These are phyloP conservation scores for Brenthis daphne DNA, from an alignment of 2,888 invertebrate genomes.

Conservation along the genomic window DNA sequence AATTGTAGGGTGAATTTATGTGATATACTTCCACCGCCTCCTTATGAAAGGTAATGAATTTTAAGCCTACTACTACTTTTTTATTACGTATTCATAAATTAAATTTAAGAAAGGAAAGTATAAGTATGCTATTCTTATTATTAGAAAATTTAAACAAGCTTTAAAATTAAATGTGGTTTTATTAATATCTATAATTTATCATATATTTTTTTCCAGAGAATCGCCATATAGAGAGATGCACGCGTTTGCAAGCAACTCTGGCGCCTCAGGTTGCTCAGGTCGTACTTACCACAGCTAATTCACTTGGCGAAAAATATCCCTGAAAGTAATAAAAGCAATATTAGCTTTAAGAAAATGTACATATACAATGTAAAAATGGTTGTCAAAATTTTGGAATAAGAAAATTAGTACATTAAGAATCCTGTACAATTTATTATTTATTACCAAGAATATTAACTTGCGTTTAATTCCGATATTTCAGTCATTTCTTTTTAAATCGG, in stretches of 20 bases:
- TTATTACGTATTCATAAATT: neutral
- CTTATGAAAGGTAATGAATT: conserved; percentile 68
- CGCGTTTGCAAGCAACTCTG: conserved; percentile 71
- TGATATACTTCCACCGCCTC: conserved; percentile 74
- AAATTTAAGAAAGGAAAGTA: neutral
- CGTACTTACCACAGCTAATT: conserved; percentile 73
- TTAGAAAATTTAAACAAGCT: neutral
- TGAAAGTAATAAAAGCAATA: conserved; percentile 78
- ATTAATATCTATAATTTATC: neutral
- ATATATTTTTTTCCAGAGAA: conserved; percentile 61
- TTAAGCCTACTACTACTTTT: neutral
- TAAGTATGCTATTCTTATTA: neutral
- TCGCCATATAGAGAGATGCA: conserved; percentile 72
- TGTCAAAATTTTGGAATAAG: conserved; percentile 51
- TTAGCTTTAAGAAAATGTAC: conserved; percentile 65
- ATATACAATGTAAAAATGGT: conserved; percentile 63
- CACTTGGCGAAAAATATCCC: conserved; percentile 63
- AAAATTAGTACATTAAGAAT: conserved; percentile 41
- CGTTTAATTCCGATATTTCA: conserved; percentile 1
- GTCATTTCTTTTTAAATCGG: neutral
- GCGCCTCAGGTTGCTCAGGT: conserved; percentile 75
- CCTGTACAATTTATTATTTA: conserved; percentile 6
- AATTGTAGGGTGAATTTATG: conserved; percentile 77
- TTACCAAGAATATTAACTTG: neutral
- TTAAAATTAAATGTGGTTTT: neutral